These are phyloP conservation scores for Anoplolepis gracilipes DNA, from an alignment of 1,140 invertebrate species.

Conservation along the genomic window DNA sequence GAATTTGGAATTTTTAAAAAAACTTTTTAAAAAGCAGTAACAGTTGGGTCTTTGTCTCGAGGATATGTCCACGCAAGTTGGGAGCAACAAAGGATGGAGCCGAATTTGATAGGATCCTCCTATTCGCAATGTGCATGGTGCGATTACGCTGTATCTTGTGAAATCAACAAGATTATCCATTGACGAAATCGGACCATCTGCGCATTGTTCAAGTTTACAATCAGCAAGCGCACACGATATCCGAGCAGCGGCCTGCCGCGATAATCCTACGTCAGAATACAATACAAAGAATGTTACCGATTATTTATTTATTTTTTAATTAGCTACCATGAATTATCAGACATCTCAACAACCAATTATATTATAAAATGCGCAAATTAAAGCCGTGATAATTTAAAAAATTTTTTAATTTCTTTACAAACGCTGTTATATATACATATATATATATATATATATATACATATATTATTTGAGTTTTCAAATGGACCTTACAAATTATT, in stretches of 20 bases:
- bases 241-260: not conserved
- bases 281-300: slow-evolving; percentile 30
- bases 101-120: slow-evolving; percentile 71
- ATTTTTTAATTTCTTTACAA: too few relatives aligned
- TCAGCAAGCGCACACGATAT: slow-evolving; percentile 1
- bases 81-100: slow-evolving; percentile 65
- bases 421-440: too few relatives aligned
- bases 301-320: too few relatives aligned
- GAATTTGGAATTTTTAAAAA: slow-evolving; percentile 25
- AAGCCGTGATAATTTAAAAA: too few relatives aligned
- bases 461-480: not conserved
- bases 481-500: not conserved
- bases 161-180: slow-evolving; percentile 75
- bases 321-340: not conserved
- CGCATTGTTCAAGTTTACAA: slow-evolving; percentile 36
- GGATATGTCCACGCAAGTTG: slow-evolving; percentile 59
- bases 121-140: slow-evolving; percentile 49
- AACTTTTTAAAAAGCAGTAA: slow-evolving; percentile 59
- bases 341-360: too few relatives aligned
- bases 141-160: slow-evolving; percentile 66
- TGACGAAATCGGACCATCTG: slow-evolving; percentile 68
- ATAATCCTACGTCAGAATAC: not conserved
- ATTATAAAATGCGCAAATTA: too few relatives aligned
- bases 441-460: too few relatives aligned
- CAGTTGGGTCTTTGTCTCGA: slow-evolving; percentile 71